Base-by-base conservation (phyloP, 2,797 vertebrate species). In the Orestias chungarensis region DNA sequence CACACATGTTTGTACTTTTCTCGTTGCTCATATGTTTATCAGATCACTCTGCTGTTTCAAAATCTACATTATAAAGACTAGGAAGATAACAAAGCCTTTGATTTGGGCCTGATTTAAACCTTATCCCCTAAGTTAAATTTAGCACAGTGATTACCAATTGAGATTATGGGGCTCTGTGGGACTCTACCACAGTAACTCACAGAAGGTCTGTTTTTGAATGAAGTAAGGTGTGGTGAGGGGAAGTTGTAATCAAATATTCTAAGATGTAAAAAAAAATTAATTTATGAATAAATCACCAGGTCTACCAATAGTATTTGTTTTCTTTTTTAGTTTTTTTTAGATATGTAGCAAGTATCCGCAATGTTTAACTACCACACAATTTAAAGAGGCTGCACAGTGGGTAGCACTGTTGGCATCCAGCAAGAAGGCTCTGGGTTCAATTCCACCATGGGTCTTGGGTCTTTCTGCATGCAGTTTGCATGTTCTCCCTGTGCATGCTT, bases 111-210 rank as follows among this genome's bases (percentile, higher is more conserved):
- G 87, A 90, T 90, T 86, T 80, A 62, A 84, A 77, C 73, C 83
- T 90, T 85, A 87, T 86, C 86, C 82, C 78, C 73, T 67, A 84
- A 87, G 83, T 89, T 92, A 91, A 92, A 93, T 91, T 91, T 91
- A 91, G 88, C 91, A 84, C 82, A 75, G 77, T 82, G 91, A 92
- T 93, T 88, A 83, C 83, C 3, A 42, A 78, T 81, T 74, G 82
- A 74, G 88, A 90, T 92, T 88, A 78, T 20, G 66, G 80, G 64
- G 75, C 87, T 62, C 77, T 84, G 86, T 78, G 88, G 88, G 86
- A 91, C 77, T 52, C 50, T 71, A 31, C 83, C 67, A 66, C 77
- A 47, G 65, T 81, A 74, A 86, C 81, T 82, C 72, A 73, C 75
- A 47, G 57, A 64, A 27, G 65, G 54, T 74, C 52, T n/a, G 66